These are phyloP conservation scores for Iphiclides podalirius DNA, from an alignment of 2,888 invertebrate species.

Conservation along the genomic window DNA sequence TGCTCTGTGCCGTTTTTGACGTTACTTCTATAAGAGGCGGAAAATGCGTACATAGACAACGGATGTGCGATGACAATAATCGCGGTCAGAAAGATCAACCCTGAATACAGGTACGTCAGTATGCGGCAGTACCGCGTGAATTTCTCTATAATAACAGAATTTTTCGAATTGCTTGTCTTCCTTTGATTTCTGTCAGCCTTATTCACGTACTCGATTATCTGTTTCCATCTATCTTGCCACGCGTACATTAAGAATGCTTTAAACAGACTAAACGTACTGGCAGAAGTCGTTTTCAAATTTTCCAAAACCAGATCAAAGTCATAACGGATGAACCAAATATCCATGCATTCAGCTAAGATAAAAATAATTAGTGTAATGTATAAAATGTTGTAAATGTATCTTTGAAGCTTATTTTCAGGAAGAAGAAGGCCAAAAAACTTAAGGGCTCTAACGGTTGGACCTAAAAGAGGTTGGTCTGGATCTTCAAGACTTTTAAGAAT, in stretches of 20 bases:
- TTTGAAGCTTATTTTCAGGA: neutral
- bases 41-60: neutral
- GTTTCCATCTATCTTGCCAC: constrained; percentile 5
- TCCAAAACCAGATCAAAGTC: neutral
- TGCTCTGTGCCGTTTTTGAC: neutral
- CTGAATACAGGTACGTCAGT: constrained; percentile 3
- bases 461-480: neutral
- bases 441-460: constrained; percentile 5
- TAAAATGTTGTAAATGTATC: neutral
- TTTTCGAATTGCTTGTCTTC: neutral
- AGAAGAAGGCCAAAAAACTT: neutral
- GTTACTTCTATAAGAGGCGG: neutral
- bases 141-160: neutral
- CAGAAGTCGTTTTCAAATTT: constrained; percentile 1
- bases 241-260: neutral
- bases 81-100: neutral
- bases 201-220: constrained; percentile 1
- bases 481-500: constrained; percentile 1
- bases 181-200: constrained; percentile 6
- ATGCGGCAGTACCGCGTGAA: constrained; percentile 4
- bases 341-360: neutral
- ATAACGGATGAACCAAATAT: neutral
- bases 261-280: neutral
- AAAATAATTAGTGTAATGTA: neutral
- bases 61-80: neutral